phyloP scores from a whole-genome alignment of 2,113 vertebrate genomes.

The Todiramphus saurophagus region DNA sequence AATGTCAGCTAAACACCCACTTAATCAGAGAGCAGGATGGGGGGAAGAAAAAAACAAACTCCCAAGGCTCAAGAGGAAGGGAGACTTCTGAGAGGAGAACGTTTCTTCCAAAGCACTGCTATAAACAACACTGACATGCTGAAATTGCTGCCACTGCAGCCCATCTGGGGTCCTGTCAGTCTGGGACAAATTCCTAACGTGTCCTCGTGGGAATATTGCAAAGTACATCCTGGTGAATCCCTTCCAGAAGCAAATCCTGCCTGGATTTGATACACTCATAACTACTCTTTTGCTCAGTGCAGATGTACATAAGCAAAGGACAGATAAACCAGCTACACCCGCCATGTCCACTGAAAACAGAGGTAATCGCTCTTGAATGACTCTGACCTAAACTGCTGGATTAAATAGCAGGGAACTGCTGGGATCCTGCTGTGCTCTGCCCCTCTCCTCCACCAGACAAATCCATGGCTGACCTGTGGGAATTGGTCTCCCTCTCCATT shows the following conservation, averaged over 20 bases:
- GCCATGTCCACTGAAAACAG: background rate
- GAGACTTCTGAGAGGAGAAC: background rate
- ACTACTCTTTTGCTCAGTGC: background rate
- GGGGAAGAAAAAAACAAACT: background rate
- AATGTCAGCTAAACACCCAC: background rate
- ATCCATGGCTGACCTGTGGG: background rate
- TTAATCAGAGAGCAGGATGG: background rate
- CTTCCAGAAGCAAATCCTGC: background rate
- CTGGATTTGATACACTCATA: background rate
- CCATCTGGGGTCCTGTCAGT: background rate
- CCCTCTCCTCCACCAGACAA: background rate
- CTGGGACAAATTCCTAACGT: background rate
- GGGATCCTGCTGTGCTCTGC: background rate
- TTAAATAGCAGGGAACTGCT: background rate
- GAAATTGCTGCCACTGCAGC: background rate
- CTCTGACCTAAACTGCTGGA: background rate
- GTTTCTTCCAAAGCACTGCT: background rate
- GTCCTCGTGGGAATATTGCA: conserved; percentile 28
- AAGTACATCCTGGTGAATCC: background rate
- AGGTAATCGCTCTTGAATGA: background rate
- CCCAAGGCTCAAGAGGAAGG: background rate
- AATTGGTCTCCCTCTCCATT: background rate
- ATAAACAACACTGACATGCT: background rate
- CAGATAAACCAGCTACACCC: background rate
- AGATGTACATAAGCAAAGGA: background rate